Evolutionary conservation across 2,113 vertebrate genomes (phyloP).

Genomic region (Sphyrna mokarran): DNA sequence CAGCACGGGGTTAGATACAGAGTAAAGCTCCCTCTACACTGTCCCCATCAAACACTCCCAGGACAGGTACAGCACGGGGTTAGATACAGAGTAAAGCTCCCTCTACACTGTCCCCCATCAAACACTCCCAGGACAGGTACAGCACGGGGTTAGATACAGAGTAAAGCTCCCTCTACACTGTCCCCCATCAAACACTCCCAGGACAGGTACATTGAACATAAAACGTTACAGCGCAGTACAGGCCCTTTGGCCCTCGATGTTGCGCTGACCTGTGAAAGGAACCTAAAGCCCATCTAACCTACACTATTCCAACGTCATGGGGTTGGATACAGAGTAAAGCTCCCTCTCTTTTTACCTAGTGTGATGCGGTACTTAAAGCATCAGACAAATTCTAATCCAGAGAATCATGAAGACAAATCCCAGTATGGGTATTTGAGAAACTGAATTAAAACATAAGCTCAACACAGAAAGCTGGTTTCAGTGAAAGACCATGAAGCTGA

Average conservation of each 20-base stretch:
- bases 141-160: too few relatives aligned
- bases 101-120: too few relatives aligned
- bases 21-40: not conserved
- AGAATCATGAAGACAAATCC: not conserved
- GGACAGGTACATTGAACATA: not conserved
- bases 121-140: too few relatives aligned
- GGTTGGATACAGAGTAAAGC: not conserved
- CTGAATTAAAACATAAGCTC: not conserved
- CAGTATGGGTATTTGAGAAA: not conserved
- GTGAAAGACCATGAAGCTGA: not conserved
- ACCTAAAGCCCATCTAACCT: too few relatives aligned
- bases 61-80: too few relatives aligned
- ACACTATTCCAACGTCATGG: too few relatives aligned
- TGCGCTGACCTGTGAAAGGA: too few relatives aligned
- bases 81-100: too few relatives aligned
- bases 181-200: not conserved
- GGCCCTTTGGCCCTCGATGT: too few relatives aligned
- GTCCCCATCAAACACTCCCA: too few relatives aligned
- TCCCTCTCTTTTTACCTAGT: not conserved
- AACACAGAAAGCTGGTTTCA: not conserved
- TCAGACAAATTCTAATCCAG: not conserved
- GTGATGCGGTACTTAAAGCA: not conserved
- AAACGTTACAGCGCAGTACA: too few relatives aligned
- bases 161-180: too few relatives aligned
- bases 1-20: not conserved